Evolutionary conservation across 2,113 vertebrate genomes (phyloP).

Genomic region (Lichenostomus cassidix): DNA sequence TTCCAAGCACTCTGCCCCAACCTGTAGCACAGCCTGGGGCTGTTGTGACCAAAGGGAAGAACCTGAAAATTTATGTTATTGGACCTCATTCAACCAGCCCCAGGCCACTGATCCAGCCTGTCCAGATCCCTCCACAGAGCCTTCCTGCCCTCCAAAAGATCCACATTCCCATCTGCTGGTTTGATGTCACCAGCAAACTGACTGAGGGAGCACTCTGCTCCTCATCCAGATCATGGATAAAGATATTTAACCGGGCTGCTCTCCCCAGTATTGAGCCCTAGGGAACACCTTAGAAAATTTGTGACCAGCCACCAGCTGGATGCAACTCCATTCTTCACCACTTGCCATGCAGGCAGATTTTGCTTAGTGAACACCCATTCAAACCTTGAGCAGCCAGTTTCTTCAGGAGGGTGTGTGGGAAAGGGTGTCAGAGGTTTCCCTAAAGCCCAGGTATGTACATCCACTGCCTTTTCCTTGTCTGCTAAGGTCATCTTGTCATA

Average conservation of each 20-base stretch:
- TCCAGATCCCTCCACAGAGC: background rate
- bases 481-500: background rate
- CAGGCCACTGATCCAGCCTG: background rate
- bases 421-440: background rate
- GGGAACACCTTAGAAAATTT: background rate
- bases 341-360: background rate
- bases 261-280: background rate
- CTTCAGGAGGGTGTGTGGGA: background rate
- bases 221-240: background rate
- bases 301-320: no score
- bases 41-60: background rate
- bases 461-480: background rate
- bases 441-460: background rate
- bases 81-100: background rate
- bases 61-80: background rate
- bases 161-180: background rate
- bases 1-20: background rate
- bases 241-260: background rate
- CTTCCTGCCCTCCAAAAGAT: background rate
- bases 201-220: no score
- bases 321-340: background rate
- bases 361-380: no score
- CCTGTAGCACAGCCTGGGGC: fast-evolving
- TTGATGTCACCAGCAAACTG: background rate
- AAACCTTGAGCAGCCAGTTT: background rate